A percentile compares a stretch with the other conserved stretches of the same genome.
Evolutionary conservation across 2,888 invertebrate genomes (phyloP).

Genomic region (Xanthia icteritia): DNA sequence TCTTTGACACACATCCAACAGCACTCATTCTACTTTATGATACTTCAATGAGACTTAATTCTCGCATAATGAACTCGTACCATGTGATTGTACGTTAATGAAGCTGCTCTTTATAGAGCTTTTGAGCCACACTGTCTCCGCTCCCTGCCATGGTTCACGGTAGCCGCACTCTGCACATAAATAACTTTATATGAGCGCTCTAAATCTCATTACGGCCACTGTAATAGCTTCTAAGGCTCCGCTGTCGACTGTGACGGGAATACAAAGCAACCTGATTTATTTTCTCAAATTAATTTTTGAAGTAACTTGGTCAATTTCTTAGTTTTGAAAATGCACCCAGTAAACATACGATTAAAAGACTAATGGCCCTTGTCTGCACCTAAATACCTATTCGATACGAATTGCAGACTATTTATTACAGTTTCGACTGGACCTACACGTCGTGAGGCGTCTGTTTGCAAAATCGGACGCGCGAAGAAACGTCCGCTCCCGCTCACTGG

Average conservation of each 20-base stretch:
- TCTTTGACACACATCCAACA: slow-evolving; percentile 50
- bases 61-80: slow-evolving; percentile 46
- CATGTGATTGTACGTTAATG: slow-evolving; percentile 56
- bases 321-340: slow-evolving; percentile 49
- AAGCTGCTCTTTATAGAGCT: slow-evolving; percentile 52
- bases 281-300: slow-evolving; percentile 79
- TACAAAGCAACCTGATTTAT: slow-evolving; percentile 87
- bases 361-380: slow-evolving; percentile 52
- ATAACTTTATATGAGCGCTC: slow-evolving; percentile 89
- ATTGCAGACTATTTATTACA: slow-evolving; percentile 75
- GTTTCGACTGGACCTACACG: slow-evolving; percentile 65
- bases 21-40: slow-evolving; percentile 49
- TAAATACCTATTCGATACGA: slow-evolving; percentile 73
- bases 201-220: slow-evolving; percentile 88
- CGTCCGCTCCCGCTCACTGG: slow-evolving; percentile 65
- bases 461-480: slow-evolving; percentile 76
- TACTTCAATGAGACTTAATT: slow-evolving; percentile 55
- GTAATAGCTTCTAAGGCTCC: slow-evolving; percentile 87
- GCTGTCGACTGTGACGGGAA: slow-evolving; percentile 86
- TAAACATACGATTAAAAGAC: slow-evolving; percentile 60
- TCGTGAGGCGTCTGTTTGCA: slow-evolving; percentile 73
- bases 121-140: slow-evolving; percentile 47
- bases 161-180: slow-evolving; percentile 84
- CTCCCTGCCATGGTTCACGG: slow-evolving; percentile 65
- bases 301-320: slow-evolving; percentile 37